Base-by-base conservation (phyloP, 2,797 vertebrate genomes). In the Halcyon leucocephala region DNA sequence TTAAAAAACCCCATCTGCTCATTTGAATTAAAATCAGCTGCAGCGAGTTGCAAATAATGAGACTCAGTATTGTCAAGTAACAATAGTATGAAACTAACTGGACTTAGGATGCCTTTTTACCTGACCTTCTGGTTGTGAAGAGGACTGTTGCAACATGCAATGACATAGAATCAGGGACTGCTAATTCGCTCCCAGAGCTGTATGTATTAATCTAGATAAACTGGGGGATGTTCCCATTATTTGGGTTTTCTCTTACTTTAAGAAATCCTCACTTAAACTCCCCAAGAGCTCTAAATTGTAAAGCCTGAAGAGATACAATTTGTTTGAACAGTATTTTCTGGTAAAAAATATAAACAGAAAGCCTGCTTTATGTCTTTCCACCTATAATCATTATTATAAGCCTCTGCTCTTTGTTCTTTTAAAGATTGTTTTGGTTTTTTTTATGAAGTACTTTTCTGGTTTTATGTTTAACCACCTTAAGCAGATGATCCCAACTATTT, bases 401-500 rank as follows among this genome's bases (percentile, higher is more conserved):
- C 28, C 41, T 51, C 76, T 61, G 6, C 22, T 71, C 58, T 70
- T 33, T 26, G 19, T 66, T 85, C 61, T 90, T 37, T 31, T 3
- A 12, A 29, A 71, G 66, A 11, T 39, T 39, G 14, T 35, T 35
- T 35, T 35, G 33, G 33, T 24, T 26, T 79, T 93, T 80, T 78
- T 93, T 80, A 44, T 70, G 10, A 62, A 86, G 61, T 76, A 21
- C 64, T 54, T 69, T 12, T 39, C 62, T 82, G 11, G 6, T 18
- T 86, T 78, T 79, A 4, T 4, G 37, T 42, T 79, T 10, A 52
- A 81, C 65, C 76, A 60, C 52, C 78, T 89, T 49, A 81, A 92
- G 72, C 88, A 96, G 90, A 94, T 71, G 46, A 76, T 76, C 66
- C n/a, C 71, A 62, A 11, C 58, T 77, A 6, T 92, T 94, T 91